Evolutionary conservation across 2,888 invertebrate genomes (phyloP).

Genomic region (Stenurella melanura): DNA sequence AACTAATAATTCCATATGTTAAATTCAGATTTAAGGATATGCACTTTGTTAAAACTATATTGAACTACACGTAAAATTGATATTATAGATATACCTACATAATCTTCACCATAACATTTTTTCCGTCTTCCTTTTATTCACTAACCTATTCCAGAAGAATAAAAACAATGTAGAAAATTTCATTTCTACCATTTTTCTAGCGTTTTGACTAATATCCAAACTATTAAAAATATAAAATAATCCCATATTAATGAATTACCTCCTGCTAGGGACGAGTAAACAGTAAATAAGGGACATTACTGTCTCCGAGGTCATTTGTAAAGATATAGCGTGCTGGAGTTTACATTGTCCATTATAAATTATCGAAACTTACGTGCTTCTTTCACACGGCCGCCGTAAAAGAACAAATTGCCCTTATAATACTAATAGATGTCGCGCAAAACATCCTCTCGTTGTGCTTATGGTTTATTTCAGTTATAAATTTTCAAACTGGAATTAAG

Average conservation of each 20-base stretch:
- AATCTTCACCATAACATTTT: no score
- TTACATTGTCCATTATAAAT: conserved; percentile 47
- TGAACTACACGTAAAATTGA: no score
- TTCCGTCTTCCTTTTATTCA: no score
- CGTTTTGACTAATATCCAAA: not conserved
- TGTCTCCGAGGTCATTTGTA: conserved; percentile 53
- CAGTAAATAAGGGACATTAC: conserved; percentile 46
- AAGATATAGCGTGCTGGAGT: conserved; percentile 49
- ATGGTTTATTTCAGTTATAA: conserved; percentile 61
- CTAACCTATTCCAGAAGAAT: no score
- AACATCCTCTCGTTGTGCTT: conserved; percentile 55
- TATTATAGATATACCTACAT: no score
- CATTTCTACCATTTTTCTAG: not conserved
- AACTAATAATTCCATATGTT: no score
- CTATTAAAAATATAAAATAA: not conserved
- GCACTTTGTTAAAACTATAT: no score
- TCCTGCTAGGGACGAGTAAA: conserved; percentile 15
- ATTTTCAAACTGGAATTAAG: conserved; percentile 61
- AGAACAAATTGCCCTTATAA: conserved; percentile 59
- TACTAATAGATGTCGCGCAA: conserved; percentile 63
- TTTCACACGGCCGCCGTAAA: conserved; percentile 53
- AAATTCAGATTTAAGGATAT: no score
- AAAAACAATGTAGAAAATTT: no score
- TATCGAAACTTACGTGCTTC: conserved; percentile 48
- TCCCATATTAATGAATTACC: conserved; percentile 3